Conservation (phyloP, 2,797 vertebrate species). For the Cossypha heuglini region DNA sequence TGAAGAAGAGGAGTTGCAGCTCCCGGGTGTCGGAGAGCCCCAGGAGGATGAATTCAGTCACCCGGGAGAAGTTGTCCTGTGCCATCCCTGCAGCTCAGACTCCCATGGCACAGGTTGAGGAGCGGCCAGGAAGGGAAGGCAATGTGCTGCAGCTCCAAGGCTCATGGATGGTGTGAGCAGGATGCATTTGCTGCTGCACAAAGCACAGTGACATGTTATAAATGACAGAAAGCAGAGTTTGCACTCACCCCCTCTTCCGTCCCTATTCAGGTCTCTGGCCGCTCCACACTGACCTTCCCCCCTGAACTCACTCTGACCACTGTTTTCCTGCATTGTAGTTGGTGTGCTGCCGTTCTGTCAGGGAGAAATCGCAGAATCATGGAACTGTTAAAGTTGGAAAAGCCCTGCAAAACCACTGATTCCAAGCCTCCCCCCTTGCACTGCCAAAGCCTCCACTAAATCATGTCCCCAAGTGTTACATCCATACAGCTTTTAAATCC, state of each 20-base stretch:
- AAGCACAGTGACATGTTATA: neutral
- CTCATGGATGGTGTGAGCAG: neutral
- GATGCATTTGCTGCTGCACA: neutral
- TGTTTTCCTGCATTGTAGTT: neutral
- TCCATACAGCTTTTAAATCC: neutral
- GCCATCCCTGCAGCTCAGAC: neutral
- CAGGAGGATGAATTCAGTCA: conserved; percentile 45
- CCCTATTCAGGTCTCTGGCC: neutral
- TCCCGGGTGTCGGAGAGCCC: neutral
- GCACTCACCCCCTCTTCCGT: neutral
- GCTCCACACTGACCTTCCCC: neutral
- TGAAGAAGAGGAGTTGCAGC: conserved; percentile 5
- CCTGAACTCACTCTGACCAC: neutral
- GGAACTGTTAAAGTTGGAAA: neutral
- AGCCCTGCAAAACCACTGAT: neutral
- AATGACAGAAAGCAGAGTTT: neutral
- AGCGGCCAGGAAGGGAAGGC: neutral
- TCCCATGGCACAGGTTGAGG: fast-evolving
- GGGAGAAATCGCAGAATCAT: neutral
- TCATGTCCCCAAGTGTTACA: neutral
- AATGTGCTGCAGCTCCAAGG: neutral
- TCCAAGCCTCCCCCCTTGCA: too few species aligned
- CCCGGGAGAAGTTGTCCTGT: neutral
- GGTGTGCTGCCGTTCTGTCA: neutral
- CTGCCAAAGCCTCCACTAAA: neutral